Base-by-base conservation (phyloP, 2,113 vertebrate genomes). In the Rhabdornis inornatus region DNA sequence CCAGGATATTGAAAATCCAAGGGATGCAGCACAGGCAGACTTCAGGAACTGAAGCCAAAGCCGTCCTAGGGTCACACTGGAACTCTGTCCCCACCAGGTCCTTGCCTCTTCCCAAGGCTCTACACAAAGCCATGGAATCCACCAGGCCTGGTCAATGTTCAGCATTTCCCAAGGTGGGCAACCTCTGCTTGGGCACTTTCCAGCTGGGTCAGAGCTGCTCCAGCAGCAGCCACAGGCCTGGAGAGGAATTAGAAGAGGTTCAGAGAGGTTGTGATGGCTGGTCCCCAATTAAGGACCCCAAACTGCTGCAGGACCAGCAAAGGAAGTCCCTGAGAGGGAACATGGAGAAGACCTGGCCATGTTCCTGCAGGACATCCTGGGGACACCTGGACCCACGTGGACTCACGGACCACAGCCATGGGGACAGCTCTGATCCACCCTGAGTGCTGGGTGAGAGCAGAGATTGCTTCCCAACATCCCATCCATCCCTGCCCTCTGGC, bases 301-400 rank as follows among this genome's bases (percentile, higher is more conserved):
- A 75, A 68, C 3, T 39, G 23, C 61, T 79, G 66, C 50, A 88
- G 70, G 16, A 1, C 6, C 69, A 70, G 45, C 0, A 0, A 60
- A 10, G 75, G 23, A 68, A 50, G 2, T 22, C 17, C 24, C 21
- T 4, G 7, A 83, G 49, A 33, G 72, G 40, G 53, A 19, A 17
- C 0, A 0, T 45, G 72, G 35, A 64, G 75, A n/a, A 63, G 27
- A 52, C 13, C 9, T 33, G 68, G n/a, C 17, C 15, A 40, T 0
- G 0, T 14, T 89, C 72, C 71, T 71, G 25, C 7, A 8, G 25
- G 52, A 31, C 42, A 33, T 3, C 33, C 25, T 71, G 57, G 25
- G 20, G 53, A 15, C 35, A 50, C 16, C 60, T 49, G 70, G 60
- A 8, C n/a, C 30, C 49, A 24, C 19, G 19, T 49, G 70, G 60